Conservation (phyloP, 2,797 vertebrate species). For the Sardinella longiceps region DNA sequence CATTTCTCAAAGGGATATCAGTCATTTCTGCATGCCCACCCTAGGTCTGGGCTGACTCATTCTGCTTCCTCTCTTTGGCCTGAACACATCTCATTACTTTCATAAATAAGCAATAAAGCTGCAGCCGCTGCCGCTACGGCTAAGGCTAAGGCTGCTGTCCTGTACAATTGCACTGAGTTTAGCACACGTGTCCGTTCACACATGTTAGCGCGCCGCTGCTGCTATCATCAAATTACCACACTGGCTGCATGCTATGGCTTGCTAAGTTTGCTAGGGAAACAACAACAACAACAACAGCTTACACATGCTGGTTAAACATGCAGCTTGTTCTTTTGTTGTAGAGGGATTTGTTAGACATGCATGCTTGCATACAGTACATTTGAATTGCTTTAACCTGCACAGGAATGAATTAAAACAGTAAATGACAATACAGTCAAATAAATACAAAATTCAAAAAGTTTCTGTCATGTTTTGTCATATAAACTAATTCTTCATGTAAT, state of each 20-base stretch:
- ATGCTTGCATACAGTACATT: too few species aligned
- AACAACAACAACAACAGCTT: too few species aligned
- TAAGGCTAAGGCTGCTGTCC: neutral
- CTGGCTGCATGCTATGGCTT: neutral
- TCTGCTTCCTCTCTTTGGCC: slow-evolving; percentile 31
- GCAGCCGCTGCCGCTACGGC: slow-evolving; percentile 3
- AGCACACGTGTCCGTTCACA: neutral
- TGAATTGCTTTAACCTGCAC: neutral
- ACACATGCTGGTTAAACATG: neutral
- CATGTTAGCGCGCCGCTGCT: neutral
- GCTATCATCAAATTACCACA: neutral
- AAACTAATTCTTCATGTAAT: neutral
- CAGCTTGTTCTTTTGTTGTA: neutral
- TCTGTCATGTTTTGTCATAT: neutral
- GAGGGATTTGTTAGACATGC: too few species aligned
- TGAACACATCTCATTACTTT: slow-evolving; percentile 24
- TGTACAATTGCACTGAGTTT: neutral
- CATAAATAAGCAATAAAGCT: slow-evolving; percentile 32
- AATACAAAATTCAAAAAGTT: neutral
- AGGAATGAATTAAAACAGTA: neutral
- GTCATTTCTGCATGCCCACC: slow-evolving; percentile 42
- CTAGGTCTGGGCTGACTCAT: slow-evolving; percentile 38
- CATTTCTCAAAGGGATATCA: slow-evolving; percentile 53
- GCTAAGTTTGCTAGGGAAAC: neutral
- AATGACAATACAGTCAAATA: too few species aligned